Conservation (phyloP, 2,888 invertebrate species). For the Melitaea athalia region DNA sequence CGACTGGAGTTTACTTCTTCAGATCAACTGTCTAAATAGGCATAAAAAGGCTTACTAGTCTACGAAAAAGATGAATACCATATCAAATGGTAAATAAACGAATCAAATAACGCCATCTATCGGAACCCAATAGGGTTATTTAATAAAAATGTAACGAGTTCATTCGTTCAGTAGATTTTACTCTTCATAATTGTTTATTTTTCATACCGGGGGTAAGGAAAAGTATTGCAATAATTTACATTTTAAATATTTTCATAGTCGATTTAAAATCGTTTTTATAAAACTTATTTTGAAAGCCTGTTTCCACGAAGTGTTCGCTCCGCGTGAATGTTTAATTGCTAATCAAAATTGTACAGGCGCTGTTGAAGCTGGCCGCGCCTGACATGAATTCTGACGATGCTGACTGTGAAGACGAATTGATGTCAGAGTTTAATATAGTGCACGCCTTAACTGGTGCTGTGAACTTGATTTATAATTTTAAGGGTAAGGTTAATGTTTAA, state of each 20-base stretch:
- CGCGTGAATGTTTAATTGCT: constrained; percentile 53
- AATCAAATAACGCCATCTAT: too few relatives aligned
- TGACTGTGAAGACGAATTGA: constrained; percentile 59
- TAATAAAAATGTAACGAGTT: too few relatives aligned
- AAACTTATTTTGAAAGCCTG: constrained; percentile 22
- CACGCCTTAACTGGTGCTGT: constrained; percentile 67
- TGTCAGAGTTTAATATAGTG: constrained; percentile 60
- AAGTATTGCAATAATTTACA: neutral
- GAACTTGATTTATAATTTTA: constrained; percentile 47
- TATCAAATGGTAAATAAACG: too few relatives aligned
- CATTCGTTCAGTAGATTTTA: too few relatives aligned
- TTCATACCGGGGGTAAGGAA: too few relatives aligned
- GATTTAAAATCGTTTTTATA: constrained; percentile 22
- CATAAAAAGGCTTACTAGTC: too few relatives aligned
- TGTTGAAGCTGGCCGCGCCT: constrained; percentile 71
- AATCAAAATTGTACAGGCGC: constrained; percentile 64
- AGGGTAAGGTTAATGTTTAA: constrained; percentile 34
- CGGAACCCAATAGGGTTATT: too few relatives aligned
- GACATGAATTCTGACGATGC: constrained; percentile 67
- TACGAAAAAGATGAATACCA: too few relatives aligned
- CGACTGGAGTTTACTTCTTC: too few relatives aligned
- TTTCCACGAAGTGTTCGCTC: constrained; percentile 31
- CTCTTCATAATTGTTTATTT: too few relatives aligned
- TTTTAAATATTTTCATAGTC: constrained; percentile 3
- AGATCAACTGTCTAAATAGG: too few relatives aligned